These are phyloP conservation scores for Eristalinus aeneus DNA, from an alignment of 2,888 invertebrate genomes.

Conservation along the genomic window DNA sequence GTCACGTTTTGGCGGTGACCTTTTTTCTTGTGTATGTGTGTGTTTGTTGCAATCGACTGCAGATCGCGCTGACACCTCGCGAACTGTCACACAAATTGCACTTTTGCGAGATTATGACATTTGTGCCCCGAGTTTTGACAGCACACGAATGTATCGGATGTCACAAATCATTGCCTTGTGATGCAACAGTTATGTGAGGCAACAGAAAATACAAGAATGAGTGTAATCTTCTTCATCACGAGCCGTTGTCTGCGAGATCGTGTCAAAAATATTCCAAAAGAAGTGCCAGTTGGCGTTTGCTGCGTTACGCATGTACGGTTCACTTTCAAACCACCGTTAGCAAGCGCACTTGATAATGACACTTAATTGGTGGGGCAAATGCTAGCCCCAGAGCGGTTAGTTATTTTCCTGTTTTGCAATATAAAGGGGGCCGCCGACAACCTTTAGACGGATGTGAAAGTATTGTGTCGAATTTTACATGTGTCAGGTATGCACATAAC, in stretches of 20 bases:
- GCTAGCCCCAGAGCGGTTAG: neutral
- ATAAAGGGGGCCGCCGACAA: neutral
- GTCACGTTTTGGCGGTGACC: slow-evolving; percentile 52
- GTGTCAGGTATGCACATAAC: neutral
- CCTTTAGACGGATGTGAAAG: neutral
- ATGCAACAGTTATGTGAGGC: slow-evolving; percentile 34
- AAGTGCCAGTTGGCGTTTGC: neutral
- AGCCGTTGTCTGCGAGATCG: no score
- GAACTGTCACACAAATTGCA: slow-evolving; percentile 67
- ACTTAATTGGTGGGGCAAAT: neutral
- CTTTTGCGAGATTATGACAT: slow-evolving; percentile 66
- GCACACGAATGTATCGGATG: neutral
- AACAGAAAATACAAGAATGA: slow-evolving; percentile 31
- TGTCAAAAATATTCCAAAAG: no score
- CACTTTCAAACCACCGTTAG: neutral
- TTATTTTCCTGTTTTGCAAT: neutral
- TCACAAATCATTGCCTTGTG: slow-evolving; percentile 9
- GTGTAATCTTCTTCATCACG: no score
- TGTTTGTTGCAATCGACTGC: slow-evolving; percentile 13
- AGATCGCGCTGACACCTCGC: slow-evolving; percentile 39
- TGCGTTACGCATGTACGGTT: neutral
- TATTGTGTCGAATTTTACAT: neutral
- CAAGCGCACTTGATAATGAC: neutral
- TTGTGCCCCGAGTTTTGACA: slow-evolving; percentile 3
- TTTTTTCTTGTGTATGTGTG: slow-evolving; percentile 18